Base-by-base conservation (phyloP, 2,797 vertebrate species). In the Champsocephalus gunnari region DNA sequence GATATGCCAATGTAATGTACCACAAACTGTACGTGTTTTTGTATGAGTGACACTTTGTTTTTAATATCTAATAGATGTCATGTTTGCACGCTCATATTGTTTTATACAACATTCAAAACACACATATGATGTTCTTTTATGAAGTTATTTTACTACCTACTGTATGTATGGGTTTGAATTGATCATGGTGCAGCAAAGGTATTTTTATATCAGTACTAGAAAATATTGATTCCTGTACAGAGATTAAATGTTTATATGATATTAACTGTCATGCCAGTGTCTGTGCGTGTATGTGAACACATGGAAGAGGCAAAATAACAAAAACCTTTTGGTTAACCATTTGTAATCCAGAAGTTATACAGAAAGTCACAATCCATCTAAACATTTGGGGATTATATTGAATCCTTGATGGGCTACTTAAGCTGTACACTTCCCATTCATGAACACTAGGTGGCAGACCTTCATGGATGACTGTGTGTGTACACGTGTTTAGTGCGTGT, bases 211-310 rank as follows among this genome's bases (percentile, higher is more conserved):
- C 59, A 67, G 66, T 82, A 69, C 80, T 28, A 76, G 51, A 84
- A 79, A 45, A 63, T 64, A 69, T 83, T 85, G 66, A 79, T 87
- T 85, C 62, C 78, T 87, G 83, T 92, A 74, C 83, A 90, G 81
- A 90, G 76, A 93, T 92, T 94, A 93, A 92, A 94, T 90, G 89
- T 91, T 91, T 92, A 73, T 91, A 87, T 62, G 21, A 82, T 86
- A 78, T 77, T 28, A 80, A 75, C 66, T 61, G 67, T 74, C 44
- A 55, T 14, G 34, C 9, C 4, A 5, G 38, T 72, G 11, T 78
- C 11, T 76, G 34, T 58, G 32, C 41, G 3, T 51, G 13, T 47
- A 3, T 47, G 28, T 53, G 16, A 21, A 12, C 13, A 47, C 8
- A 49, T 17, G n/a, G 32, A n/a, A 28, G 19, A 45, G 17, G 50